These are phyloP conservation scores for Phaedon cochleariae DNA, from an alignment of 2,888 invertebrate genomes.

Conservation along the genomic window DNA sequence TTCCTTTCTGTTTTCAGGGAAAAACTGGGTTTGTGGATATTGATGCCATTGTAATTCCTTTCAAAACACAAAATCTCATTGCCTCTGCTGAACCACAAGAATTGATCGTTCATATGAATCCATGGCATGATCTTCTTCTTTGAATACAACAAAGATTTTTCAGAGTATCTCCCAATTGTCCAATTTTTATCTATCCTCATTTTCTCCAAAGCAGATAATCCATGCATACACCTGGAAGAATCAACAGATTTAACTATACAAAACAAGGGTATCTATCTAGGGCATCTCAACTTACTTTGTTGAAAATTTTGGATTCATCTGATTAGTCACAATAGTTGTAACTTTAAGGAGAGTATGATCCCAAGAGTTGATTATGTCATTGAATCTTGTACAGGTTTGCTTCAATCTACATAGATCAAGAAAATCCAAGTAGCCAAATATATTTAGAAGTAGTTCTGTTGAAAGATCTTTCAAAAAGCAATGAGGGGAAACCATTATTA, in stretches of 20 bases:
- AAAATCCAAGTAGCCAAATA: conserved; percentile 65
- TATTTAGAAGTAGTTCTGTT: conserved; percentile 63
- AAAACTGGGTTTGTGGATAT: conserved; percentile 19
- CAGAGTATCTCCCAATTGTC: conserved; percentile 65
- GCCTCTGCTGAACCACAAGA: conserved; percentile 67
- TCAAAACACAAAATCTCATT: conserved; percentile 56
- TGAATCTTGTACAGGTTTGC: conserved; percentile 63
- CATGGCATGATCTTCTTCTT: conserved; percentile 65
- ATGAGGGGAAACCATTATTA: conserved; percentile 2
- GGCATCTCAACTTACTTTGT: conserved; percentile 29
- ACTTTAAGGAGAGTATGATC: conserved; percentile 41
- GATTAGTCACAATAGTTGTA: conserved; percentile 39
- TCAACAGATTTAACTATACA: background rate
- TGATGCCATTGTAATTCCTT: conserved; percentile 44
- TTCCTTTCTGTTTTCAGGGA: conserved; percentile 46
- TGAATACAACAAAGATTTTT: conserved; percentile 59
- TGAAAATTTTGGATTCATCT: conserved; percentile 37
- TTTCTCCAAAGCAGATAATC: conserved; percentile 29
- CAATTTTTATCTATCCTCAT: conserved; percentile 64
- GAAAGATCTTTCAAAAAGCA: conserved; percentile 51
- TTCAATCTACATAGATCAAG: conserved; percentile 64
- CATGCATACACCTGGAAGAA: conserved; percentile 37
- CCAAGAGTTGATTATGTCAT: conserved; percentile 59
- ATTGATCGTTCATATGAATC: conserved; percentile 63
- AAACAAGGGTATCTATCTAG: background rate